Base-by-base conservation (phyloP, 1,140 invertebrate species). In the Eubasilissa regina region DNA sequence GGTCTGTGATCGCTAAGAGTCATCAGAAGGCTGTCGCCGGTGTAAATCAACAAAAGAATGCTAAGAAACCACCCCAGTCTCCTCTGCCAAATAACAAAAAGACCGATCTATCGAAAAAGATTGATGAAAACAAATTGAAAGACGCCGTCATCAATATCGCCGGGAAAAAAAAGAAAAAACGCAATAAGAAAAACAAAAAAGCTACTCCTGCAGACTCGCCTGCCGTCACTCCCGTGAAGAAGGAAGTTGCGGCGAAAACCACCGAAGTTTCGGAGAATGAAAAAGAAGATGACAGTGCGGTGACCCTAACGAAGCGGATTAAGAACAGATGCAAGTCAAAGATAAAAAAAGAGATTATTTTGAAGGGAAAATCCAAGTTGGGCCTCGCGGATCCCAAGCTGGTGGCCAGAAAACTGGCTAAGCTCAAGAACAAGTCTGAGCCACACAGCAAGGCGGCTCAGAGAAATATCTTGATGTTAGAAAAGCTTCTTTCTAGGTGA, bases 261-360 rank as follows among this genome's bases (percentile, higher is more conserved):
- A 73, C 19, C 11, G 55, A 83, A 70, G 51, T 12, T 35, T 58
- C 81, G 48, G 53, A 51, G 15, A 75, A 73, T 77, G 78, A 76
- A 47, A 75, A 79, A 11, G 70, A 74, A 58, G 83, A 78, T 51
- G 70, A 68, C 45, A 48, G 60, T 35, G 75, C 44, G 9, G 72
- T 77, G 44, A 68, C 13, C 9, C 13, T 80, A 3, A 68, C 77
- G 1, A 83, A 83, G 60, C 62, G 81, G 3, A 35, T 56, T 43
- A 82, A 68, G 83, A 83, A 77, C 70, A 83, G 80, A 79, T 77
- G 75, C 60, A 83, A 80, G 74, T 78, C 80, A 44, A 81, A 78
- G 79, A 80, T 66, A 62, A 85, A 72, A 77, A 84, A 77, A 56
- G 78, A 78, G 56, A 83, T 80, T 7, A 79, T 79, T 7, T 17